phyloP scores from a whole-genome alignment of 2,888 invertebrate species.

The Megalurothrips usitatus region DNA sequence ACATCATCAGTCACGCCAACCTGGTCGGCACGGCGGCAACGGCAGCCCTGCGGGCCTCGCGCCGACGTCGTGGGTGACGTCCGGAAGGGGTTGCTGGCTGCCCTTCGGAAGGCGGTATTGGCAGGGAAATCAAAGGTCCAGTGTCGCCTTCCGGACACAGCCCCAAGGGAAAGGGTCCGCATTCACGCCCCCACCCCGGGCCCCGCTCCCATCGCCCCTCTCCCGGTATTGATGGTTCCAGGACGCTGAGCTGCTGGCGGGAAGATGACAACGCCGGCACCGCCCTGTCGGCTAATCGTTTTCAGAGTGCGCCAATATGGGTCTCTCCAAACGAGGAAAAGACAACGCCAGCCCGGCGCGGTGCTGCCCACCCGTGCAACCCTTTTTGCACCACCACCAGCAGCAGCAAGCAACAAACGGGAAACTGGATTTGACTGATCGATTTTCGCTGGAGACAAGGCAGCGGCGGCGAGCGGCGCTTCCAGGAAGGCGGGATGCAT shows the following conservation, averaged over 20 bases:
- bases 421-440: too few species aligned
- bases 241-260: not conserved
- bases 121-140: too few species aligned
- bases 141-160: not conserved
- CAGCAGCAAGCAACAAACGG: too few species aligned
- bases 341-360: too few species aligned
- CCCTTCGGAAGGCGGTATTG: not conserved
- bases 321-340: too few species aligned
- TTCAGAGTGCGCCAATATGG: not conserved
- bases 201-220: not conserved
- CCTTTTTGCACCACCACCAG: too few species aligned
- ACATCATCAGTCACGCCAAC: constrained; percentile 17
- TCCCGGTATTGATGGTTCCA: not conserved
- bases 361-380: too few species aligned
- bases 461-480: too few species aligned
- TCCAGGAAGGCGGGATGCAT: too few species aligned
- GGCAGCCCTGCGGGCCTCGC: not conserved
- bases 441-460: too few species aligned
- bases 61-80: not conserved
- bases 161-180: not conserved
- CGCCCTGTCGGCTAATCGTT: constrained; percentile 1
- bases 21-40: not conserved
- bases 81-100: not conserved
- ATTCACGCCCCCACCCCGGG: not conserved
- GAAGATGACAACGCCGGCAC: not conserved